Evolutionary conservation across 2,888 invertebrate species (phyloP).

Genomic region (Drosophila aldrichi): DNA sequence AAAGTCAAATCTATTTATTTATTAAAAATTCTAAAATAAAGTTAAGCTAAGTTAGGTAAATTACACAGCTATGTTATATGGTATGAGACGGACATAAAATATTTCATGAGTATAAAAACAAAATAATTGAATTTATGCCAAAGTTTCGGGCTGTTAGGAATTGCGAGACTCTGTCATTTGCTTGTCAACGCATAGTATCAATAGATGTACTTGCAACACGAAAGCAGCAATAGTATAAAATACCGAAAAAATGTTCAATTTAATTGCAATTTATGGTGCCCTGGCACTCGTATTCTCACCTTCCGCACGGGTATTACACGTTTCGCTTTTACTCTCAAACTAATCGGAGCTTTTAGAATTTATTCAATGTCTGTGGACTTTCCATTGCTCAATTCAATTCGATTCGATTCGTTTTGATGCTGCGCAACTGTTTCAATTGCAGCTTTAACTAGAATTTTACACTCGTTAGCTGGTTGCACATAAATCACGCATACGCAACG

Average conservation of each 20-base stretch:
- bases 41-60: too few species aligned
- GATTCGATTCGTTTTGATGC: not conserved
- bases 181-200: too few species aligned
- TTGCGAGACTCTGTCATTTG: too few species aligned
- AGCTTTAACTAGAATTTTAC: conserved; percentile 30
- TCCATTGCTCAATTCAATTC: too few species aligned
- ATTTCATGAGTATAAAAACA: too few species aligned
- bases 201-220: too few species aligned
- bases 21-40: too few species aligned
- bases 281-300: not conserved
- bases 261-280: not conserved
- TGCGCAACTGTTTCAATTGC: conserved; percentile 16
- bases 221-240: not conserved
- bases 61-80: too few species aligned
- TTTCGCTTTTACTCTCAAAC: not conserved
- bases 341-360: not conserved
- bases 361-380: not conserved
- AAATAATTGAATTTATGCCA: too few species aligned
- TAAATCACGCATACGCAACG: conserved; percentile 73
- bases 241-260: not conserved
- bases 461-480: conserved; percentile 36
- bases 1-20: too few species aligned
- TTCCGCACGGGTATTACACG: not conserved
- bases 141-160: too few species aligned
- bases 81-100: too few species aligned